phyloP scores from a whole-genome alignment of 2,113 vertebrate species.

The Reinhardtius hippoglossoides region DNA sequence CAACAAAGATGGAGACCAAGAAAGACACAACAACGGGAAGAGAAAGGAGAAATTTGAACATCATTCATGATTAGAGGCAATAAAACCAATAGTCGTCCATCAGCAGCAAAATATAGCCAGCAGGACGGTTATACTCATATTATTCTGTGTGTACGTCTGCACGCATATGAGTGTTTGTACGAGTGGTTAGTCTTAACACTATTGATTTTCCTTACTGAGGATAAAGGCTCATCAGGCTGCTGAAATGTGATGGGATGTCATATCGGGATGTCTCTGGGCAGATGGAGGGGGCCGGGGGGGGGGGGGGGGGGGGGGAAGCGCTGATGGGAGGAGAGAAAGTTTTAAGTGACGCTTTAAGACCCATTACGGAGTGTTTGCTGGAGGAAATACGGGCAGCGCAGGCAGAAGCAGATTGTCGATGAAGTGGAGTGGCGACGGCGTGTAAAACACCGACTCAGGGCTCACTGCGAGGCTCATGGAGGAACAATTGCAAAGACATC shows the following conservation, averaged over 20 bases:
- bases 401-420: conserved; percentile 21
- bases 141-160: conserved; percentile 2
- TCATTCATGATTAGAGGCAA: conserved; percentile 74
- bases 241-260: conserved; percentile 25
- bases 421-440: conserved; percentile 33
- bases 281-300: conserved; percentile 20
- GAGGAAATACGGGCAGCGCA: neutral
- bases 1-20: conserved; percentile 26
- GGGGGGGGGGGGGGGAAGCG: neutral
- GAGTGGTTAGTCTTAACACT: neutral
- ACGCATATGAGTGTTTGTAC: neutral
- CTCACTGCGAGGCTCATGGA: conserved; percentile 31
- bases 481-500: conserved; percentile 44
- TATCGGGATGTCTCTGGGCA: conserved; percentile 24
- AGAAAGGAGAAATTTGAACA: conserved; percentile 47
- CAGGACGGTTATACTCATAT: conserved; percentile 57
- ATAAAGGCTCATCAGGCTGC: conserved; percentile 30
- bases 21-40: conserved; percentile 17
- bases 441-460: conserved; percentile 23
- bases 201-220: conserved; percentile 11
- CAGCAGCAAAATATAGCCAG: conserved; percentile 66
- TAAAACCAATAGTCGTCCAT: conserved; percentile 68
- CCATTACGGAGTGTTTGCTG: conserved; percentile 34
- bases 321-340: conserved; percentile 35
- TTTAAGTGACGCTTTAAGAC: conserved; percentile 36